Evolutionary conservation across 2,888 invertebrate species (phyloP), one percentile per base, ranked within the genome.

Genomic region (Philereme vetulata): DNA sequence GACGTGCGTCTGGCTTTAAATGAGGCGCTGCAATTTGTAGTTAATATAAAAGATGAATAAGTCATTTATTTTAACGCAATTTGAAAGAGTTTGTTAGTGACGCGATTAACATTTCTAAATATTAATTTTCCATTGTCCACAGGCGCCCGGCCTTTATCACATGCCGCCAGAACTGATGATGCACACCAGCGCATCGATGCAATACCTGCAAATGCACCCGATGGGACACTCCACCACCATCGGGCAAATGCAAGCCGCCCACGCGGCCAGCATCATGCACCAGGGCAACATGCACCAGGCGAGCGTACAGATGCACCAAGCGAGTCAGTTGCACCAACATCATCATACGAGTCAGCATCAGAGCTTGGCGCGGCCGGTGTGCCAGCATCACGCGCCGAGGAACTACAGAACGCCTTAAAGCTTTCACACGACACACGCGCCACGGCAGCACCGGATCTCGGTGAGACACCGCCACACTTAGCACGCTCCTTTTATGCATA

Each of bases 131-230:
- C 4, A 47, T 58, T 62, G 59, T 70, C 61, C 47, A 32, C 85
- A 91, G 90, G 85, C 83, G 67, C 89, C 90, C 68, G 84, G 90
- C 67, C 81, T 90, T 76, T 91, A 91, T 84, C 88, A 89, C 82
- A 90, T 90, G 91, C 92, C 92, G 82, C 92, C 92, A 36, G 91
- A 90, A 77, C 77, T 90, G 78, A 69, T 88, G 87, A 74, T 90
- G 74, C 90, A 90, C 80, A 78, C 75, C 80, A 88, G 90, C 78
- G 76, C 87, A 46, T 89, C 90, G 50, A 77, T 88, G 86, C 90
- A 89, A 72, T 90, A 86, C 72, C 80, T 88, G 66, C 88, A 86
- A 71, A 76, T 85, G 84, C 90, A 86, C 64, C 83, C 82, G 63
- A 76, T 82, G 75, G 72, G 71, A 47, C 76, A 74, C 61, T 71